Percentiles rank a stretch among this genome's conserved stretches.
Evolutionary conservation across 2,113 vertebrate genomes (phyloP).

Genomic region (Sclerurus mexicanus): DNA sequence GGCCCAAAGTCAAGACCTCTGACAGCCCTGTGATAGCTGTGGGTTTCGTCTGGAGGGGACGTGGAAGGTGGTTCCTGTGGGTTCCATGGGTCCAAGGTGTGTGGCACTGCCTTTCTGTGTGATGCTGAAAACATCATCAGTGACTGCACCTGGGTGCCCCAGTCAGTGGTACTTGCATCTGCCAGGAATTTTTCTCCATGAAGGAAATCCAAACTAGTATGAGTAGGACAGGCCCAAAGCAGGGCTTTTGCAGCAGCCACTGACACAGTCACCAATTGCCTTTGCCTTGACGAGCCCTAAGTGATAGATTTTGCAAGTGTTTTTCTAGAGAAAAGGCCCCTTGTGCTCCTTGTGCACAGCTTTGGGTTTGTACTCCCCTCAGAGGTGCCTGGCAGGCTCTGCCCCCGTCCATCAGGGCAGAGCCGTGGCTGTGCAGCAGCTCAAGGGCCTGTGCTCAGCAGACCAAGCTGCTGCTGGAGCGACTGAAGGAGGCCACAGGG

Average conservation of each 20-base stretch:
- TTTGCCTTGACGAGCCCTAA: neutral
- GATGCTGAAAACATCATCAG: neutral
- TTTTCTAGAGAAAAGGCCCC: neutral
- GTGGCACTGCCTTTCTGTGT: neutral
- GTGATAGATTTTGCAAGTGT: neutral
- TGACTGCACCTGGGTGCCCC: neutral
- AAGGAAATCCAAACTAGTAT: neutral
- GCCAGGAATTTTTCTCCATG: neutral
- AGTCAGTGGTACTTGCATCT: fast-evolving
- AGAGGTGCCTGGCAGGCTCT: neutral
- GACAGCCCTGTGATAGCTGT: neutral
- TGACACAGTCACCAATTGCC: neutral
- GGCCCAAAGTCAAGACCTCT: neutral
- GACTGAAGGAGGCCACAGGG: neutral
- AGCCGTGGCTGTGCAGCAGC: neutral
- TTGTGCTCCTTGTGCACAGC: neutral
- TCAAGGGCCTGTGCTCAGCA: neutral
- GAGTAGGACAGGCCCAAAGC: neutral
- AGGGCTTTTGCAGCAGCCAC: neutral
- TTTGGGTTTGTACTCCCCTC: neutral
- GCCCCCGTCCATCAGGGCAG: neutral
- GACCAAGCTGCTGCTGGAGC: neutral
- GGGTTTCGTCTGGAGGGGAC: neutral
- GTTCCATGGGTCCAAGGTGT: neutral
- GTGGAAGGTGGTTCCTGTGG: neutral